phyloP scores from a whole-genome alignment of 2,888 invertebrate species.

The Galerucella calmariensis region DNA sequence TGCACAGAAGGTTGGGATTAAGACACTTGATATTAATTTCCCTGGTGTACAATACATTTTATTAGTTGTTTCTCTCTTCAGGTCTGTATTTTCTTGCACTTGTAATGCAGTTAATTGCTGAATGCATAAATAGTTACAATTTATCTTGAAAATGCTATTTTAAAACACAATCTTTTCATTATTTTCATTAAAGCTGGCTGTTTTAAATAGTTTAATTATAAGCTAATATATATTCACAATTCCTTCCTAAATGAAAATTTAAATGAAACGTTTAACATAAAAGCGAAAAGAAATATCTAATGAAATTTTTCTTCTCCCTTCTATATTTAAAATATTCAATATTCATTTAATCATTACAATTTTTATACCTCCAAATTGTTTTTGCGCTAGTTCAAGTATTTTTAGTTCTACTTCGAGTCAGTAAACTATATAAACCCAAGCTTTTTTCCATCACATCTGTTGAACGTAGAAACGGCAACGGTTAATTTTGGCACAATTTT shows the following conservation, averaged over 20 bases:
- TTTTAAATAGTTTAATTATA: not conserved
- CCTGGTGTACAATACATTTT: conserved; percentile 66
- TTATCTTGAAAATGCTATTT: conserved; percentile 52
- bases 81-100: conserved; percentile 61
- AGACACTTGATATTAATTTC: conserved; percentile 67
- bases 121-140: conserved; percentile 59
- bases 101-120: conserved; percentile 63
- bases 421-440: no score
- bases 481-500: no score
- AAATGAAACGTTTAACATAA: no score
- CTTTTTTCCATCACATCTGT: no score
- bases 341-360: no score
- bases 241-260: not conserved
- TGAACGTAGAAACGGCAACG: no score
- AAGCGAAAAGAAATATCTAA: no score
- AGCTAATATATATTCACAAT: not conserved
- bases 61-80: conserved; percentile 65
- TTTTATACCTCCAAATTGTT: no score
- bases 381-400: no score
- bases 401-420: no score
- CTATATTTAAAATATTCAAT: no score
- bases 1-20: conserved; percentile 65
- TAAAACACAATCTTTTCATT: not conserved
- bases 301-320: no score
- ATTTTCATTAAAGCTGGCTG: not conserved